phyloP scores from a whole-genome alignment of 2,113 vertebrate genomes.

The Scytalopus superciliaris region DNA sequence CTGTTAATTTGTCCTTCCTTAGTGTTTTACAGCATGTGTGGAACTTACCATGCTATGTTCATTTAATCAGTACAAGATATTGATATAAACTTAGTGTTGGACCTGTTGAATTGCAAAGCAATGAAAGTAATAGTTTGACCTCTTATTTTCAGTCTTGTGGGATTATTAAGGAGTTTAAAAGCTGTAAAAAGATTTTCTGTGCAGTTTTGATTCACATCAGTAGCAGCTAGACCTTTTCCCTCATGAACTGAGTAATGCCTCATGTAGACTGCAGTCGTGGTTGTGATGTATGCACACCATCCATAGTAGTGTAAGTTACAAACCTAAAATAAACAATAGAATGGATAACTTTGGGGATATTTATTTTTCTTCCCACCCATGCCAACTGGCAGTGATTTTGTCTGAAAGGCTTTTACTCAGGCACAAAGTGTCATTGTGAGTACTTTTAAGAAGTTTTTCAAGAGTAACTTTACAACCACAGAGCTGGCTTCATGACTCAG shows the following conservation, averaged over 20 bases:
- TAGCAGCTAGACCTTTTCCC: background rate
- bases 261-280: background rate
- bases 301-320: background rate
- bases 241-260: background rate
- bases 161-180: background rate
- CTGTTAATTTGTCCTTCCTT: background rate
- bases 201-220: background rate
- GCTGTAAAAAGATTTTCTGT: background rate
- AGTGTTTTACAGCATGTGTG: background rate
- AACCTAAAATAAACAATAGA: background rate
- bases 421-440: background rate
- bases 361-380: background rate
- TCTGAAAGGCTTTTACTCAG: background rate
- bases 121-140: background rate
- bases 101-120: background rate
- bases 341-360: background rate
- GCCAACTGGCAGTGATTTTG: background rate
- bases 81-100: background rate
- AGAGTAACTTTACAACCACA: background rate
- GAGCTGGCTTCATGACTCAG: background rate
- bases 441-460: background rate
- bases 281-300: background rate
- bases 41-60: background rate
- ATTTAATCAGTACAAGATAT: background rate
- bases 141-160: background rate